Evolutionary conservation across 2,797 vertebrate species (phyloP), one percentile per base, ranked within the genome.

Genomic region (Anabacerthia variegaticeps): DNA sequence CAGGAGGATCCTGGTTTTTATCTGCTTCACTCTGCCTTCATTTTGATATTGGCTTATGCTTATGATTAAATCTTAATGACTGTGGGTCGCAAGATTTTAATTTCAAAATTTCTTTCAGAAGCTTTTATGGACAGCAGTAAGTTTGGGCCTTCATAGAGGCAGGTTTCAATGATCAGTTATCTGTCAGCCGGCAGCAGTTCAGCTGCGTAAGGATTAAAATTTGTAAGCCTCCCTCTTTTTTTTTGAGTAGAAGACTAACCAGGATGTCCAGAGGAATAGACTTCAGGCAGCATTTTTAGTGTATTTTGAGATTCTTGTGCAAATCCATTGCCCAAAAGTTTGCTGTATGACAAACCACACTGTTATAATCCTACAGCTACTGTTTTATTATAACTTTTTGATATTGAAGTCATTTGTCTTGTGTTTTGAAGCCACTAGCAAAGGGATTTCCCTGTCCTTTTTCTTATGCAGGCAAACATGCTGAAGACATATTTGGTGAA

Each of bases 401-500:
- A 54, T 72, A 54, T 7, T 69, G 66, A 94, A 94, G 37, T n/a
- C 2, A 5, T 86, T 83, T 91, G 43, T 73, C 49, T 56, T 87
- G 15, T 88, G 21, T 83, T 88, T 86, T 91, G 7, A 93, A 92
- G 54, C 76, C 65, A 81, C 78, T 43, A 90, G 77, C 62, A 85
- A 88, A 91, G 46, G 68, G 55, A 78, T 91, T 89, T 90, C 41
- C 86, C 36, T 71, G 6, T 93, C 79, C 82, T 0, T 96, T 98
- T 92, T 95, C 83, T 92, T 82, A 94, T 63, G 30, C 76, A 99
- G 99, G 99, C 98, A 99, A 99, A 98, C 99, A 99, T 97, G 99
- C 99, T 8, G 99, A 99, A 98, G 99, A 99, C 97, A 99, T 99
- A 98, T 99, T 99, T 94, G 99, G 99, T 39, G 99, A 99, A 97